Evolutionary conservation across 2,113 vertebrate species (phyloP), one percentile per base, ranked within the genome.

Genomic region (Sylvilagus bachmani): DNA sequence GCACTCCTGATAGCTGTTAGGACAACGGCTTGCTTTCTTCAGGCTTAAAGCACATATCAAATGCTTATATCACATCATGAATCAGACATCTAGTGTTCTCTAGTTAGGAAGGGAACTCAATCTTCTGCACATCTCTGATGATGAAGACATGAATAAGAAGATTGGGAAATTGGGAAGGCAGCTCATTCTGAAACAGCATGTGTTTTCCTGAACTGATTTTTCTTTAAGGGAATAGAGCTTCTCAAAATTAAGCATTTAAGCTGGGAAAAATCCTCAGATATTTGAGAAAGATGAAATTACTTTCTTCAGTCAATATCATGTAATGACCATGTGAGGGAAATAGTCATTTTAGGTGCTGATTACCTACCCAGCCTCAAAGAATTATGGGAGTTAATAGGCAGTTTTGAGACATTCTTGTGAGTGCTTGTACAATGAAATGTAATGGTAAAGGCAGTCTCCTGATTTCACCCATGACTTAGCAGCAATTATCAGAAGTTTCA

Each of bases 171-270:
- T 51, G 25, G 95, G 78, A 90, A 17, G 81, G 89, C 1, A 33
- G 64, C 64, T 87, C 71, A 75, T 38, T 86, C 64, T 66, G 79
- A 70, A 38, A 44, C 4, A 86, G 64, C 44, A 7, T 86, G 14
- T 88, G 31, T 66, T 19, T 89, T 90, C 64, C 70, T 73, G 29
- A 84, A 69, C 53, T 24, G 27, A 90, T 94, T 93, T 74, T 79
- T 67, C 61, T 82, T 96, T 69, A 77, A 5, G 25, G 21, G 17
- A 89, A 86, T 66, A 49, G 5, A 51, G 24, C 5, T 95, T 89
- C 73, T 95, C 51, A 83, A 83, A 90, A 81, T 85, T 85, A 61
- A 89, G 38, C 69, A 88, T 89, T 85, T 79, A 75, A 91, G 49
- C 66, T 92, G 74, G 78, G 44, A 82, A 84, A 29, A 71, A 64